Percentiles rank a stretch among this genome's conserved stretches.
Conservation (phyloP, 2,113 vertebrate genomes). For the Percina caprodes region DNA sequence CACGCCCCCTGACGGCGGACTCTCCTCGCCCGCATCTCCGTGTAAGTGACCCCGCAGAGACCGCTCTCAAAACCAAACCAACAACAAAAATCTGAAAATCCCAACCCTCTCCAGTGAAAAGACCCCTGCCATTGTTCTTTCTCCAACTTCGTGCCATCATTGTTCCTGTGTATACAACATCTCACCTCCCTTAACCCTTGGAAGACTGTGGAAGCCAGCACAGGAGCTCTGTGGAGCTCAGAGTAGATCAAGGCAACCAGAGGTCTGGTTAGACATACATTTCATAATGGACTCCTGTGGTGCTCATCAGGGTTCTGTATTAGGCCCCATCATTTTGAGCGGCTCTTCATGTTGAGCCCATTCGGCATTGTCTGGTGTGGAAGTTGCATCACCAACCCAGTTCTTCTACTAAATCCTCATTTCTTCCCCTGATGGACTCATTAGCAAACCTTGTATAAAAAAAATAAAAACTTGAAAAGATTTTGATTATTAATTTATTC, state of each 20-base stretch:
- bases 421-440: conserved; percentile 37
- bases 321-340: conserved; percentile 41
- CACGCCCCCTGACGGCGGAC: conserved; percentile 95
- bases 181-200: conserved; percentile 47
- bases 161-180: conserved; percentile 64
- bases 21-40: conserved; percentile 94
- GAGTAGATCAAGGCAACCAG: conserved; percentile 27
- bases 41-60: conserved; percentile 92
- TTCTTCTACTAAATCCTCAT: conserved; percentile 41
- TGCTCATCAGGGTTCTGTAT: conserved; percentile 59
- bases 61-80: conserved; percentile 68
- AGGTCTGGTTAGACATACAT: conserved; percentile 27
- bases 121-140: conserved; percentile 65
- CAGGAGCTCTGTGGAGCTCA: conserved; percentile 41
- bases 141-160: conserved; percentile 62
- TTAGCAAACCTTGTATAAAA: conserved; percentile 23
- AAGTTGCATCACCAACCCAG: conserved; percentile 21
- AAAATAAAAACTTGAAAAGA: conserved; percentile 7
- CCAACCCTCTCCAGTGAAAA: conserved; percentile 55
- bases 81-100: conserved; percentile 45
- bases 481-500: conserved; percentile 29
- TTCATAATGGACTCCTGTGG: conserved; percentile 47
- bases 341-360: conserved; percentile 12
- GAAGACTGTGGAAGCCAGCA: conserved; percentile 40
- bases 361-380: conserved; percentile 43